Evolutionary conservation across 2,888 invertebrate genomes (phyloP), one percentile per base, ranked within the genome.

Genomic region (Dusona sp.): DNA sequence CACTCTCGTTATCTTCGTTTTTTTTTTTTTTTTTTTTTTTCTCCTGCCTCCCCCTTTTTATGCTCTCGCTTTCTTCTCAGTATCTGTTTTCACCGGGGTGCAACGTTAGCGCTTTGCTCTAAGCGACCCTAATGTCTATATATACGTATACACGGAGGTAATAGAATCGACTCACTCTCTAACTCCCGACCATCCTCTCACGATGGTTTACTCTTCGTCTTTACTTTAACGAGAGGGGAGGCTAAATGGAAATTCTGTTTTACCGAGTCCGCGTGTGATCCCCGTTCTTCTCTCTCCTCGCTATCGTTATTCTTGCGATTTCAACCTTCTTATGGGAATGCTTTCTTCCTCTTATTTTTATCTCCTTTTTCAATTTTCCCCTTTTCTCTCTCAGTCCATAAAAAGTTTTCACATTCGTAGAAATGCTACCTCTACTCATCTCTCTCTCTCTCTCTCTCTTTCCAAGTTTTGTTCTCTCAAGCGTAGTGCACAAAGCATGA

Each of bases 221-320:
- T 85, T 87, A 85, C 86, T 87, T 90, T 89, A 89, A 89, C 90
- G 89, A 89, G 87, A 65, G 79, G 79, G 78, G 75, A 68, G 57
- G 79, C 79, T 80, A 75, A 90, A 90, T 91, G 88, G 88, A 88
- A 90, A 91, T 90, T 89, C 77, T 87, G 79, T 84, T 88, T 88
- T 88, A 83, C 68, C 67, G 87, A 54, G 79, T 73, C 29, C 61
- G 84, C 65, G 61, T 65, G 73, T n/a, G n/a, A n/a, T 78, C 36
- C 42, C 57, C 57, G 36, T 19, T 22, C 36, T 54, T 42, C n/a
- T 70, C 33, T 25, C 29, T 33, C 42, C 54, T 51, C 54, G 65
- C 78, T 74, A 86, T 72, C 78, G 86, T 84, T 86, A 86, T 86
- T 84, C 81, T 84, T 84, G 79, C 84, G 68, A 84, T 86, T 86